Base-by-base conservation (phyloP, 2,888 invertebrate genomes). In the Drosophila niveifrons region DNA sequence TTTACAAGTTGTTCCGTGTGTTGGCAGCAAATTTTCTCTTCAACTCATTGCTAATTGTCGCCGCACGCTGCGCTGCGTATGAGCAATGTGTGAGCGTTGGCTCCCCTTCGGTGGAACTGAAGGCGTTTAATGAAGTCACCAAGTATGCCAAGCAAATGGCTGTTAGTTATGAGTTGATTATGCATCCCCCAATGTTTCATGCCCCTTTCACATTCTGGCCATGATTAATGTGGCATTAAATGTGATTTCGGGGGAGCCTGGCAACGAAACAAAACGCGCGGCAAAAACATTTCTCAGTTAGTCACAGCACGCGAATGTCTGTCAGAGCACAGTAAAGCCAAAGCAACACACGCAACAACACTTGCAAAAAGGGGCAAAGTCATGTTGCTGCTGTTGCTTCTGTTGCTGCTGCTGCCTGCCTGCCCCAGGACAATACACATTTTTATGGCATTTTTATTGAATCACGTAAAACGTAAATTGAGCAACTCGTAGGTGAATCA, bases 391-490 rank as follows among this genome's bases (percentile, higher is more conserved):
- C 23, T 23, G 23, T 6, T 23, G 0, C 6, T 23, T 0, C 6
- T 23, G 23, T 6, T 23, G 2, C 23, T 23, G 23, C 23, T 23
- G 23, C 18, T 43, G 15, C 10, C 15, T n/a, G 48, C 44, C 34
- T 23, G 39, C 52, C 58, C 58, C 51, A 57, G 58, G 47, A 61
- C 61, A 41, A 50, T 59, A 59, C 57, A 57, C 50, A 69, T 72
- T 78, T 86, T 83, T 71, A 83, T 83, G 69, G 81, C 78, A 51
- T 74, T 83, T 86, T 86, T 83, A 83, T 83, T 83, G 78, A 74
- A 72, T 72, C 83, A 80, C 83, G 87, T 83, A 83, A 86, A 83
- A 78, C 78, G 50, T 66, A 83, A 86, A 83, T 86, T 80, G 84
- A 74, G 87, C 70, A 64, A 43, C 64, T 52, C 46, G 29, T 28